Percentiles rank a stretch among this genome's conserved stretches.
These are phyloP conservation scores for Balaeniceps rex DNA, from an alignment of 2,113 vertebrate genomes.

Conservation along the genomic window DNA sequence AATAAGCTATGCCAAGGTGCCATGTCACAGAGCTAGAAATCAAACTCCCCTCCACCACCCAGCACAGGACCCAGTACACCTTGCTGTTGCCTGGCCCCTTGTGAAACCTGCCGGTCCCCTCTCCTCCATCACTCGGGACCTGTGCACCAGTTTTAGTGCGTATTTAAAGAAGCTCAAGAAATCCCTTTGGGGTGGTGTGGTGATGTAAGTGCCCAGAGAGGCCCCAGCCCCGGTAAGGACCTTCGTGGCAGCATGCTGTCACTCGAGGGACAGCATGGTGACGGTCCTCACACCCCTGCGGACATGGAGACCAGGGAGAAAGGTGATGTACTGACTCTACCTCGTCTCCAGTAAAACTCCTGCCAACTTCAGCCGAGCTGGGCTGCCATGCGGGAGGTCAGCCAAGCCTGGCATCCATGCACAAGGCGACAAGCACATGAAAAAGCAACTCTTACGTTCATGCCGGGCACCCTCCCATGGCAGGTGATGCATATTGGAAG, in stretches of 20 bases:
- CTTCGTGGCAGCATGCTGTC: rapidly evolving
- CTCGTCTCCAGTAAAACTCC: not conserved
- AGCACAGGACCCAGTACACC: not conserved
- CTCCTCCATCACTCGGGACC: not conserved
- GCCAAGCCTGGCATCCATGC: rapidly evolving
- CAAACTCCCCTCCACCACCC: rapidly evolving
- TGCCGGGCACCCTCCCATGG: not conserved
- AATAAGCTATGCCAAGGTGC: not conserved
- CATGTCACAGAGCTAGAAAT: not conserved
- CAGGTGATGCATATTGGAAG: not conserved
- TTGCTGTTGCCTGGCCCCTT: not conserved
- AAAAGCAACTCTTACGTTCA: not conserved
- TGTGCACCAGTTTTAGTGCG: not conserved
- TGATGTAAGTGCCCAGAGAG: not conserved
- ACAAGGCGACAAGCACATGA: rapidly evolving
- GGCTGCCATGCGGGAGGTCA: rapidly evolving
- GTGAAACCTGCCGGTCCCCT: not conserved
- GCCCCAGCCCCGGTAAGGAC: not conserved
- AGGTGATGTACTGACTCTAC: not conserved
- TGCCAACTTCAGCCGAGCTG: not conserved
- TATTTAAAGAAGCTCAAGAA: not conserved
- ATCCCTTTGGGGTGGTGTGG: rapidly evolving
- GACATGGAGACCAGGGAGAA: not conserved
- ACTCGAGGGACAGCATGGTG: rapidly evolving
- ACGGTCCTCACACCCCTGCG: rapidly evolving